A percentile compares a stretch with the other conserved stretches of the same genome.
Evolutionary conservation across 2,113 vertebrate species (phyloP).

Genomic region (Bubo scandiacus): DNA sequence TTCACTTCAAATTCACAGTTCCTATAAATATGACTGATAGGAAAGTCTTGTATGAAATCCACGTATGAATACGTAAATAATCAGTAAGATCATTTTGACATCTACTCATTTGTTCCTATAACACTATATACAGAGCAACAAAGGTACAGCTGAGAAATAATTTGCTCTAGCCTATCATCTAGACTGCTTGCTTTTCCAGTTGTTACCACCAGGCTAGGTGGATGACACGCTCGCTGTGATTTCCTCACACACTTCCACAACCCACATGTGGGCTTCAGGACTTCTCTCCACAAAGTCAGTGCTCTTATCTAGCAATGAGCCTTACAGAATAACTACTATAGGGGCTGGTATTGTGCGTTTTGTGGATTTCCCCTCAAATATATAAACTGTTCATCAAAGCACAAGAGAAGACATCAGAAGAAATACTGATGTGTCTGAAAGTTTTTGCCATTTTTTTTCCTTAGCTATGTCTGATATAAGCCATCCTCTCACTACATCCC

Average conservation of each 20-base stretch:
- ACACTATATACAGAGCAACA: not conserved
- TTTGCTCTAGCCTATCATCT: not conserved
- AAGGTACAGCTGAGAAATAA: not conserved
- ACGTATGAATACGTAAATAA: not conserved
- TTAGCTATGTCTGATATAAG: not conserved
- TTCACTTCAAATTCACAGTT: not conserved
- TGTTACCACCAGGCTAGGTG: not conserved
- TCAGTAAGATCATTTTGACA: not conserved
- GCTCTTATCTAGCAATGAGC: not conserved
- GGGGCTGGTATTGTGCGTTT: not conserved
- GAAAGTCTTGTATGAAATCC: not conserved
- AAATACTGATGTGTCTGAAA: not conserved
- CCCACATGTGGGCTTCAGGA: not conserved
- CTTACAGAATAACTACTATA: not conserved
- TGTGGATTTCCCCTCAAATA: not conserved
- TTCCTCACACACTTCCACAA: not conserved
- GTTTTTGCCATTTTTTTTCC: not conserved
- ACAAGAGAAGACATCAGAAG: not conserved
- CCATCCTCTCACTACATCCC: not conserved
- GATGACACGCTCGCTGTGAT: not conserved
- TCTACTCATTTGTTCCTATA: not conserved
- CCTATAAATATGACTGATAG: not conserved
- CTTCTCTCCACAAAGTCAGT: not conserved
- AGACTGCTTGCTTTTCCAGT: not conserved
- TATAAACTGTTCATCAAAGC: not conserved